Evolutionary conservation across 37 sponge, comb jelly and placozoan genomes (phyloP).

Genomic region (Petrosia ficiformis): DNA sequence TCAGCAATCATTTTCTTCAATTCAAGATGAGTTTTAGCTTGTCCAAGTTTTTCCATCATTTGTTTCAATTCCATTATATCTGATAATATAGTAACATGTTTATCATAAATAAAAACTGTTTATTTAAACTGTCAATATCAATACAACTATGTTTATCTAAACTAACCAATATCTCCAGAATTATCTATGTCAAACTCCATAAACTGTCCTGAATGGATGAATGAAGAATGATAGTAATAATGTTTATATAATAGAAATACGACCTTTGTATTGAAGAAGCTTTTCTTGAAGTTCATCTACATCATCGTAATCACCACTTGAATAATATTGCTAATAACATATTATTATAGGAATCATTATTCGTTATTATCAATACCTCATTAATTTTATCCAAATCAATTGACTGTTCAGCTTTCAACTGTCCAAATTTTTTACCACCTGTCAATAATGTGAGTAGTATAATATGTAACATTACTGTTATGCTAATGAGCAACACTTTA

Average conservation of each 20-base stretch:
- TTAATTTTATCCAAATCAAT: slow-evolving; percentile 66
- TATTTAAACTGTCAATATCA: neutral
- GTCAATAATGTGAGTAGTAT: too few species aligned
- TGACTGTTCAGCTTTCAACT: slow-evolving; percentile 61
- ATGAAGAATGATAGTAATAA: neutral
- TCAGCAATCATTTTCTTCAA: slow-evolving; percentile 97
- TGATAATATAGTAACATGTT: too few species aligned
- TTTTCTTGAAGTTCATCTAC: slow-evolving; percentile 82
- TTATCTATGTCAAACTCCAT: slow-evolving; percentile 94
- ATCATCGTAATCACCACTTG: slow-evolving; percentile 82
- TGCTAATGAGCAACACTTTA: too few species aligned
- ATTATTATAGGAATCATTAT: slow-evolving; percentile 2
- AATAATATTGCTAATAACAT: slow-evolving; percentile 28
- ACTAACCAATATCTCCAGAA: slow-evolving; percentile 92
- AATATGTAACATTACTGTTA: too few species aligned
- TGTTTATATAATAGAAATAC: neutral
- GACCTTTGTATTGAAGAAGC: slow-evolving; percentile 78
- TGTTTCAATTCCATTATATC: slow-evolving; percentile 94
- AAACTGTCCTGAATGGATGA: slow-evolving; percentile 66
- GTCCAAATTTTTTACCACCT: slow-evolving; percentile 88
- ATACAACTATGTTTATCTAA: neutral
- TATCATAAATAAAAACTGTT: neutral
- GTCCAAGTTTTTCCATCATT: slow-evolving; percentile 97
- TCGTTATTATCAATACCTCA: slow-evolving; percentile 15
- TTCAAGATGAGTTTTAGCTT: slow-evolving; percentile 93